Percentiles rank a stretch among this genome's conserved stretches.
These are phyloP conservation scores for Ophiodon elongatus DNA, from an alignment of 2,113 vertebrate species.

Conservation along the genomic window DNA sequence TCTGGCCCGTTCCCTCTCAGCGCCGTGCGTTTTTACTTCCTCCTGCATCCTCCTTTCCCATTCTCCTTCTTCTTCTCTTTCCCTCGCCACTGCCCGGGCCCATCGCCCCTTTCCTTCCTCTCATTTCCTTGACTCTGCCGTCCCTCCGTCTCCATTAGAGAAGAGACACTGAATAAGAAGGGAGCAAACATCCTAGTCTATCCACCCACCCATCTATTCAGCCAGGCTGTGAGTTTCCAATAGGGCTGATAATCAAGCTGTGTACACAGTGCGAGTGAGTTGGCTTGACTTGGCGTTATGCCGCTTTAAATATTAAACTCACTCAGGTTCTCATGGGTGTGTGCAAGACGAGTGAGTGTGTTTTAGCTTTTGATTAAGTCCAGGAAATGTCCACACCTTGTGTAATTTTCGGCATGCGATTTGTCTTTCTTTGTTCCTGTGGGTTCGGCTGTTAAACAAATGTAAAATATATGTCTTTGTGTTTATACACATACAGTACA, in stretches of 20 bases:
- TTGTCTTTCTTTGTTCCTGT: conserved; percentile 39
- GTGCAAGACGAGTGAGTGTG: conserved; percentile 43
- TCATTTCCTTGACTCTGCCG: background rate
- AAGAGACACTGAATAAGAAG: conserved; percentile 15
- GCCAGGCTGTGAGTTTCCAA: conserved; percentile 21
- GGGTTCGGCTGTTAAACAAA: conserved; percentile 20
- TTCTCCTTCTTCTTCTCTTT: background rate
- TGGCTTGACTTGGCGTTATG: conserved; percentile 37
- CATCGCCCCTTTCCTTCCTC: conserved; percentile 7
- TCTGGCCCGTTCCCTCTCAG: background rate
- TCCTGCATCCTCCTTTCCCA: conserved; percentile 7
- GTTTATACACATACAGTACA: background rate
- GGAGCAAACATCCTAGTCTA: conserved; percentile 29
- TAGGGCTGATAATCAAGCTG: conserved; percentile 14
- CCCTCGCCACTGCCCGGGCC: background rate
- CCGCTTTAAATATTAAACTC: conserved; percentile 31
- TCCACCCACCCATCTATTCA: conserved; percentile 2
- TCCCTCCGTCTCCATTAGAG: conserved; percentile 10
- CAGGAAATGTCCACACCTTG: conserved; percentile 58
- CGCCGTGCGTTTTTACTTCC: conserved; percentile 10
- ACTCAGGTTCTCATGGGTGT: conserved; percentile 51
- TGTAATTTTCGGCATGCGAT: conserved; percentile 20
- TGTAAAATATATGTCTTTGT: conserved; percentile 4
- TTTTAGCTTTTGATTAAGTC: conserved; percentile 53
- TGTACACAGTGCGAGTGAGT: conserved; percentile 35